Evolutionary conservation across 2,797 vertebrate species (phyloP).

Genomic region (Sebastolobus alascanus): DNA sequence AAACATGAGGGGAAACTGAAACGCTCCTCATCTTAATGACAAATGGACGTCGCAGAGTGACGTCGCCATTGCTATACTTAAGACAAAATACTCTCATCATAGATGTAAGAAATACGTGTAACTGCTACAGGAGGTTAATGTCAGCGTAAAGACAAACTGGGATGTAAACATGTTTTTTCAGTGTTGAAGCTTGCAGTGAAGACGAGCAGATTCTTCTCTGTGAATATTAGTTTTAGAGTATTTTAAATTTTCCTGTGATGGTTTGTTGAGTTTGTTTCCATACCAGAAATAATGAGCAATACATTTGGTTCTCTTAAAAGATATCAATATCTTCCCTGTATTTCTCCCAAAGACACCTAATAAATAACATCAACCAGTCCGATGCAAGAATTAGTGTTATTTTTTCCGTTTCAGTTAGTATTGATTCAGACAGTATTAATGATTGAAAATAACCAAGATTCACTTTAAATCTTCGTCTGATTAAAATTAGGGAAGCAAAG

Average conservation of each 20-base stretch:
- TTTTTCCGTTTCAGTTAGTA: neutral
- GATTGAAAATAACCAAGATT: neutral
- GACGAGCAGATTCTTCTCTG: neutral
- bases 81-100: slow-evolving; percentile 15
- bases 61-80: neutral
- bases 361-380: neutral
- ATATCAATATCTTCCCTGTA: neutral
- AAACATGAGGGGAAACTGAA: slow-evolving; percentile 11
- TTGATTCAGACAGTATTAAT: slow-evolving; percentile 1
- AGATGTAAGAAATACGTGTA: neutral
- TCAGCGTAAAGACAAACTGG: slow-evolving; percentile 13
- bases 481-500: neutral
- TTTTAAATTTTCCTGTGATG: neutral
- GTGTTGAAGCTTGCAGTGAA: slow-evolving; percentile 10
- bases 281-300: neutral
- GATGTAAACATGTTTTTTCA: slow-evolving; percentile 23
- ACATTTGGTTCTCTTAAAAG: neutral
- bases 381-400: neutral
- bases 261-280: neutral
- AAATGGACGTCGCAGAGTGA: neutral
- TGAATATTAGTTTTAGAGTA: neutral
- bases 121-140: slow-evolving; percentile 14
- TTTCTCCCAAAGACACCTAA: slow-evolving; percentile 5
- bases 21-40: neutral
- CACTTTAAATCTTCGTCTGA: neutral